Base-by-base conservation (phyloP, 2,797 vertebrate genomes). In the Synanceia verrucosa region DNA sequence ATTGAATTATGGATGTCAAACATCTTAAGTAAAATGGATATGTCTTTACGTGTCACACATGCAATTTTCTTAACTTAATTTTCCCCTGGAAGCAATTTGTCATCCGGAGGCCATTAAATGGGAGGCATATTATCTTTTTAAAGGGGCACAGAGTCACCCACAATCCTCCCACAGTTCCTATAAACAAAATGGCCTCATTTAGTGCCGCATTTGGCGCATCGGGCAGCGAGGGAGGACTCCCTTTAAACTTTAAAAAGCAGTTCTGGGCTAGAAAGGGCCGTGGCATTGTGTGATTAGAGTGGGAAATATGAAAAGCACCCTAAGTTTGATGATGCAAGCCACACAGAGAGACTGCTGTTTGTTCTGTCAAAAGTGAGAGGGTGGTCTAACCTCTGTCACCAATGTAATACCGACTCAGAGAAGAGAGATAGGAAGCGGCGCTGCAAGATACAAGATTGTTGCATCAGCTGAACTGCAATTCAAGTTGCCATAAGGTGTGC, bases 1-100 rank as follows among this genome's bases (percentile, higher is more conserved):
- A 84, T 70, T 77, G 53, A 90, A 86, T 87, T 86, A 86, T 79
- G 73, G 77, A 83, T 89, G 87, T 88, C 79, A 90, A 87, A 84
- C 78, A 82, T 90, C 62, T 77, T 79, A 70, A 79, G 63, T 72
- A 57, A 65, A 89, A 71, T 86, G 78, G 70, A 82, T 87, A 79
- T 93, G 86, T 91, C 89, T 92, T 84, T 79, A 89, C 71, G 65
- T 92, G 91, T 92, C 87, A 91, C 87, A 87, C 86, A 81, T 84
- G 78, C 86, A 88, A 90, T 93, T 93, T 93, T 90, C 90, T 86
- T 82, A 88, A 88, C 86, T 92, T 91, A 61, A 87, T 90, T 93
- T 91, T 88, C 83, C 88, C 89, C 90, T 93, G 94, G 93, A 94
- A 94, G 91, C 87, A 94, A 95, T 95, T 94, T 94, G 93, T 94